A percentile compares a stretch with the other conserved stretches of the same genome.
Evolutionary conservation across 2,888 invertebrate genomes (phyloP).

Genomic region (Cephus runcator): DNA sequence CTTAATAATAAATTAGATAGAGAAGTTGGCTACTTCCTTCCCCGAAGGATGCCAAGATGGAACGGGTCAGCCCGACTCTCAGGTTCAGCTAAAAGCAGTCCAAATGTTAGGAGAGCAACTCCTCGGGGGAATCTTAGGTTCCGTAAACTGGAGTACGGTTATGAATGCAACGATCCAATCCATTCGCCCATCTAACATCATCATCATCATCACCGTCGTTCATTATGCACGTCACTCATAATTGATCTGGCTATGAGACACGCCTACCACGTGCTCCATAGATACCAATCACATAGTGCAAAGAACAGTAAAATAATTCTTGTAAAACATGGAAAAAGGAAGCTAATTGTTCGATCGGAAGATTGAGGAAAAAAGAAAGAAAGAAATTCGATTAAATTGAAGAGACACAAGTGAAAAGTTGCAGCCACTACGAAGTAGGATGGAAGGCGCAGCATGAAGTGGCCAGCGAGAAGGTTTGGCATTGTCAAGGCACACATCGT

Average conservation of each 20-base stretch:
- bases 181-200: conserved; percentile 37
- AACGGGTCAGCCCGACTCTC: too few relatives aligned
- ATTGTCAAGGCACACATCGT: too few relatives aligned
- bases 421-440: not conserved
- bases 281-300: too few relatives aligned
- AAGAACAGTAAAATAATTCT: too few relatives aligned
- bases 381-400: not conserved
- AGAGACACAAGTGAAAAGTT: too few relatives aligned
- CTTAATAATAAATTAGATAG: conserved; percentile 60
- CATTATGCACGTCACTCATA: conserved; percentile 57
- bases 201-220: conserved; percentile 19
- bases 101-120: conserved; percentile 21
- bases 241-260: conserved; percentile 46
- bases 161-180: conserved; percentile 28
- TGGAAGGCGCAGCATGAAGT: not conserved
- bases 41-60: conserved; percentile 42
- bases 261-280: too few relatives aligned
- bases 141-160: conserved; percentile 43
- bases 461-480: too few relatives aligned
- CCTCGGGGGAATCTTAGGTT: conserved; percentile 55
- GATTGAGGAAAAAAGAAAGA: too few relatives aligned
- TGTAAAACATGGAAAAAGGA: not conserved
- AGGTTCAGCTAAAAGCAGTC: too few relatives aligned
- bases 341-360: not conserved
- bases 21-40: conserved; percentile 58